Evolutionary conservation across 2,797 vertebrate species (phyloP), one percentile per base, ranked within the genome.

Genomic region (Bufotes viridis): DNA sequence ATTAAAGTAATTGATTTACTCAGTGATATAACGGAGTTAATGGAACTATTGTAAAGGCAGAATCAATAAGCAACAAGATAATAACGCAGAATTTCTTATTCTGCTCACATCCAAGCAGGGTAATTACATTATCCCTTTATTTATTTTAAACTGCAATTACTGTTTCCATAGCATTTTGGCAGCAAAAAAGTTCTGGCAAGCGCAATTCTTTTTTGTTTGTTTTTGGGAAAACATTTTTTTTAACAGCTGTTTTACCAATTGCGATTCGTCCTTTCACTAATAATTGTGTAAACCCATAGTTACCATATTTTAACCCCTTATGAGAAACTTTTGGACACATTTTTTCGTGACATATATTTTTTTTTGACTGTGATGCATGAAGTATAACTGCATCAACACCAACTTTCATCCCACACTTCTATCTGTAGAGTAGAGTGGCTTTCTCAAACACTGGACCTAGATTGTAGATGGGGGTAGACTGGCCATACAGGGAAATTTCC

Each of bases 1-100:
- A 88, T 75, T 85, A 74, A 83, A 81, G 76, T 60, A 81, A 85
- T 88, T 85, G 76, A 85, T 85, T 88, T 85, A 85, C 82, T 85
- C 76, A 80, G 57, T 88, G 78, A 81, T 74, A 88, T 85, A 72
- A 88, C 85, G 82, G 76, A 18, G 55, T 85, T 85, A 88, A 88
- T 81, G 75, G 82, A 88, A 80, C 63, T 72, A 88, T 79, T 88
- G 81, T 84, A 88, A 82, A 60, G 53, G 29, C 82, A 61, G 74
- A 80, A 88, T 88, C 82, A 88, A 88, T 84, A 88, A 76, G 65
- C n/a, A 87, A 87, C 81, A 81, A 81, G 78, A 60, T 87, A 87
- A 74, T 81, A 81, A 87, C 72, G 53, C 57, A 74, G 78, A 49
- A 80, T 79, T 57, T 86, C 63, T 49, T 81, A 86, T 87, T 81